A percentile compares a stretch with the other conserved stretches of the same genome.
Evolutionary conservation across 2,888 invertebrate genomes (phyloP).

Genomic region (Mesopsocus fuscifrons): DNA sequence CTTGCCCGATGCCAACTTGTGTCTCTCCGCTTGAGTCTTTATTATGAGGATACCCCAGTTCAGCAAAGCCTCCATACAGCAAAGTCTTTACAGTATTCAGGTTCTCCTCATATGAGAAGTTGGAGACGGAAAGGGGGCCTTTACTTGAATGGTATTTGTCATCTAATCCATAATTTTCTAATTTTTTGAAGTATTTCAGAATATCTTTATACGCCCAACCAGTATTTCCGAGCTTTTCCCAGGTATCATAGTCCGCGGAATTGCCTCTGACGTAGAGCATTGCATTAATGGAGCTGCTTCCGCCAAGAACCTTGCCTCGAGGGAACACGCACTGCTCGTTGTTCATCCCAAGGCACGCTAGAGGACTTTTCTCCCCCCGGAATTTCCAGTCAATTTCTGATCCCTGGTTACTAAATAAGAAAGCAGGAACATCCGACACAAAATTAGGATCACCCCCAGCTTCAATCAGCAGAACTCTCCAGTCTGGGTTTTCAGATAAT

Average conservation of each 20-base stretch:
- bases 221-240: conserved; percentile 37
- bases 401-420: conserved; percentile 21
- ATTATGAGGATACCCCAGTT: not conserved
- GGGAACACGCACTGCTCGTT: conserved; percentile 30
- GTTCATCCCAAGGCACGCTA: conserved; percentile 23
- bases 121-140: not conserved
- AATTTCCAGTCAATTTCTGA: conserved; percentile 29
- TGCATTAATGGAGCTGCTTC: conserved; percentile 39
- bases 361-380: conserved; percentile 27
- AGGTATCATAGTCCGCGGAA: conserved; percentile 39
- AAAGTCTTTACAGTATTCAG: not conserved
- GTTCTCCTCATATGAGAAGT: not conserved
- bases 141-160: conserved; percentile 18
- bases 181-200: conserved; percentile 26
- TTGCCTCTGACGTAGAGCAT: conserved; percentile 46
- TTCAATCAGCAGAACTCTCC: conserved; percentile 31
- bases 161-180: conserved; percentile 30
- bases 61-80: not conserved
- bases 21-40: conserved; percentile 12
- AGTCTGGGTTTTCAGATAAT: conserved; percentile 26
- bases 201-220: conserved; percentile 38
- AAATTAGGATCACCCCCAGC: conserved; percentile 30
- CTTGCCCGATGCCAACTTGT: conserved; percentile 22
- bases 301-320: conserved; percentile 43
- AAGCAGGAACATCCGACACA: conserved; percentile 27